Evolutionary conservation across 2,888 invertebrate species (phyloP).

Genomic region (Heteromurus nitidus): DNA sequence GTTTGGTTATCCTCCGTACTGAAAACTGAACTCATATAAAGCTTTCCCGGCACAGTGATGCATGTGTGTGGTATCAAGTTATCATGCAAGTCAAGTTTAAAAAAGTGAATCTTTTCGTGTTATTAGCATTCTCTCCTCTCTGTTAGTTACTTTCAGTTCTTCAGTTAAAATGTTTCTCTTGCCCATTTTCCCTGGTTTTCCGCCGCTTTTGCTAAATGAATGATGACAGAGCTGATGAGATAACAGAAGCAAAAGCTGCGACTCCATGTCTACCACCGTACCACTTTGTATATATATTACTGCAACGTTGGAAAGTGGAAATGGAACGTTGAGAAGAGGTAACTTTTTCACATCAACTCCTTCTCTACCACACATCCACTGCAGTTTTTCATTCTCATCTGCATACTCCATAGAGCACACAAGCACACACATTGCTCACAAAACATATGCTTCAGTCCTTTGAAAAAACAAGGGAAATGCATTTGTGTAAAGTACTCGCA

Average conservation of each 20-base stretch:
- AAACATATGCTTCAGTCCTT: background rate
- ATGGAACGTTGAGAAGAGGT: conserved; percentile 1
- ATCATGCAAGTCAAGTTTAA: background rate
- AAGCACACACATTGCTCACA: background rate
- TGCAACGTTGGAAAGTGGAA: background rate
- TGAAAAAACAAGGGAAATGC: conserved; percentile 21
- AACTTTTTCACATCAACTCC: too few species aligned
- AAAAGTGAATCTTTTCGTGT: background rate
- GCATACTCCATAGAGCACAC: background rate
- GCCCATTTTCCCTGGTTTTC: background rate
- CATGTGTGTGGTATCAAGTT: conserved; percentile 10
- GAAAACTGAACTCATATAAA: background rate
- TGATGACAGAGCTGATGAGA: conserved; percentile 37
- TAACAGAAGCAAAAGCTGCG: background rate
- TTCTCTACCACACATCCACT: background rate
- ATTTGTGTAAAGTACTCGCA: background rate
- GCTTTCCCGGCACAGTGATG: background rate
- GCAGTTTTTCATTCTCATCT: conserved; percentile 1
- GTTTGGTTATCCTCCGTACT: too few species aligned
- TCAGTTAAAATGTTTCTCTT: background rate
- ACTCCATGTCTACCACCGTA: background rate
- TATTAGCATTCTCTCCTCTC: too few species aligned
- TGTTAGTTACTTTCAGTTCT: too few species aligned
- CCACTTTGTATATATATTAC: too few species aligned
- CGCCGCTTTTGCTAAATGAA: conserved; percentile 20